Evolutionary conservation across 1,140 invertebrate genomes (phyloP).

Genomic region (Battus philenor): DNA sequence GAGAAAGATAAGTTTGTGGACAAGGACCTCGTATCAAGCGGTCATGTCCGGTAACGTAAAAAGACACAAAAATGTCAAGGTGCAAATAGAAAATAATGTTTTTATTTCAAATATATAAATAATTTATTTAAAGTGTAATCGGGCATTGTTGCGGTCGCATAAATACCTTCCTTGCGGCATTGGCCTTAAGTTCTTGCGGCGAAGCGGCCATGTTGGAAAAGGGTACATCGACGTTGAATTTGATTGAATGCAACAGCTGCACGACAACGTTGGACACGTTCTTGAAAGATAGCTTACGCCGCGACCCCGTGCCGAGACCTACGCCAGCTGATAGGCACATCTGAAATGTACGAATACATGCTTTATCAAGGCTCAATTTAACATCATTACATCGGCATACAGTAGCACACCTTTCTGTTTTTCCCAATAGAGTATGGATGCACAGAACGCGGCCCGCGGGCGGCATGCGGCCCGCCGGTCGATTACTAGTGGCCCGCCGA

Average conservation of each 20-base stretch:
- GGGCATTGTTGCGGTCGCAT: neutral
- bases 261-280: constrained; percentile 95
- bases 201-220: constrained; percentile 92
- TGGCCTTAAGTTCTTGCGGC: constrained; percentile 78
- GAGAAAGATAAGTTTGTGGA: constrained; percentile 44
- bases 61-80: constrained; percentile 25
- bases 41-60: constrained; percentile 40
- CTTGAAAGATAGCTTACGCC: constrained; percentile 91
- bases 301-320: constrained; percentile 78
- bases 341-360: constrained; percentile 40
- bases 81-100: constrained; percentile 28
- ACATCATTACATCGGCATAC: constrained; percentile 10
- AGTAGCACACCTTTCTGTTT: no score
- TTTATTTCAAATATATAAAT: constrained; percentile 13
- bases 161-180: constrained; percentile 79
- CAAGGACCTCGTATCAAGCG: constrained; percentile 43
- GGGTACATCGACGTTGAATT: constrained; percentile 94
- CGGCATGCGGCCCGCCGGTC: no score
- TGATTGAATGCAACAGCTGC: constrained; percentile 92
- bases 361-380: no score
- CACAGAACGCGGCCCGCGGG: no score
- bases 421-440: no score
- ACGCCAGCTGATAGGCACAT: constrained; percentile 78
- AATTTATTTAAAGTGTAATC: neutral
- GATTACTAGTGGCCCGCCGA: no score